Percentiles rank a stretch among this genome's conserved stretches.
These are phyloP conservation scores for Hemicordylus capensis DNA, from an alignment of 2,113 vertebrate genomes.

Conservation along the genomic window DNA sequence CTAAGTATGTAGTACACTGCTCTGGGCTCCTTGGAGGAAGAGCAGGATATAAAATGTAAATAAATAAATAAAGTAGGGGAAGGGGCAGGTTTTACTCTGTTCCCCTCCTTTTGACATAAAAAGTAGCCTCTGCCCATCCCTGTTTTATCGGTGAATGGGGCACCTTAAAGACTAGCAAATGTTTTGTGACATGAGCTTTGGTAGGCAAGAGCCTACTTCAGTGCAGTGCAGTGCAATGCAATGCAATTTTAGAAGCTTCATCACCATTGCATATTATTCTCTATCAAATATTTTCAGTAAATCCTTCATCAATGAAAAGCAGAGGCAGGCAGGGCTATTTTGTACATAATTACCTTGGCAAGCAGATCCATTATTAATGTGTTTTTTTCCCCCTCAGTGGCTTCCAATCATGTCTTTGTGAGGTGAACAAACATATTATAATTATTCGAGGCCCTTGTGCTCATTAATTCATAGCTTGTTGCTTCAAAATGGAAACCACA, in stretches of 20 bases:
- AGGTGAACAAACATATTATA: not conserved
- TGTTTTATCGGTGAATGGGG: too few relatives aligned
- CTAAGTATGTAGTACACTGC: too few relatives aligned
- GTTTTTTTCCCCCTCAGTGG: not conserved
- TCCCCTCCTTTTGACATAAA: too few relatives aligned
- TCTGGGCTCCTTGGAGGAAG: too few relatives aligned
- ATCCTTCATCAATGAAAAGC: not conserved
- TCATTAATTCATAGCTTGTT: not conserved
- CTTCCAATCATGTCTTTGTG: not conserved
- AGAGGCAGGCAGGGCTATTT: not conserved
- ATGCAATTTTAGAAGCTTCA: not conserved
- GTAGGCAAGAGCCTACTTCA: not conserved
- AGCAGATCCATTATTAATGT: not conserved
- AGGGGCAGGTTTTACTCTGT: too few relatives aligned
- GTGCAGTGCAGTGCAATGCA: too few relatives aligned
- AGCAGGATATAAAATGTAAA: too few relatives aligned
- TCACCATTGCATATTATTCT: not conserved
- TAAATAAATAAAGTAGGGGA: too few relatives aligned
- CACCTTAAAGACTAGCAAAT: not conserved
- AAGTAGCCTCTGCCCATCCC: too few relatives aligned
- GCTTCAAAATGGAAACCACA: not conserved
- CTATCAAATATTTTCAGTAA: not conserved
- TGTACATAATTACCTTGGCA: not conserved
- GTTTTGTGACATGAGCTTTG: not conserved
- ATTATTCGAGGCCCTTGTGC: not conserved